Percentiles rank a stretch among this genome's conserved stretches.
phyloP scores from a whole-genome alignment of 2,113 vertebrate genomes.

The Vombatus ursinus region DNA sequence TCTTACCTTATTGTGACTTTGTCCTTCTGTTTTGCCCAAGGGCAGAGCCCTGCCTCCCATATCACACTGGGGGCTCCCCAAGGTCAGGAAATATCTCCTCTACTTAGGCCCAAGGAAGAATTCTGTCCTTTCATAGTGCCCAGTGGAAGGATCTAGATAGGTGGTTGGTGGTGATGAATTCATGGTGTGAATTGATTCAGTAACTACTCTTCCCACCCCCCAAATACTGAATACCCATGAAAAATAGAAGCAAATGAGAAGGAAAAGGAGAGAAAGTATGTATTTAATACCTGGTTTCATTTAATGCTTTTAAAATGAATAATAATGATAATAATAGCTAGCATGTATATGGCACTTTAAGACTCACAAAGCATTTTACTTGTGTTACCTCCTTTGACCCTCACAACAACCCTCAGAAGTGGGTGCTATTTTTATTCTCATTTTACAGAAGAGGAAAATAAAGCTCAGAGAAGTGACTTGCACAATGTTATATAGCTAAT shows the following conservation, averaged over 20 bases:
- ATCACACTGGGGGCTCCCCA: not conserved
- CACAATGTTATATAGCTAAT: not conserved
- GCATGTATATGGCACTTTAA: not conserved
- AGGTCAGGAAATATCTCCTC: not conserved
- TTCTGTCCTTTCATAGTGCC: not conserved
- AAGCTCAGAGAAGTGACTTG: not conserved
- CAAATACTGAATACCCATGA: not conserved
- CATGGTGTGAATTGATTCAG: not conserved
- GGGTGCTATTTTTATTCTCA: not conserved
- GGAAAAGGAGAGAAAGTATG: not conserved
- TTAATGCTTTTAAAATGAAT: not conserved
- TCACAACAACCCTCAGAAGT: not conserved
- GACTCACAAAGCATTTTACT: too few species aligned
- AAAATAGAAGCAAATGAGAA: not conserved
- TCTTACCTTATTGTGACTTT: not conserved
- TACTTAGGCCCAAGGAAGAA: not conserved
- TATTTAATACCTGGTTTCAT: not conserved
- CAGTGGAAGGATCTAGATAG: not conserved
- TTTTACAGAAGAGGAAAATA: not conserved
- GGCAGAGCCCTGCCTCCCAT: not conserved
- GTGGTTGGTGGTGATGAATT: not conserved
- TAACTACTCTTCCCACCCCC: not conserved
- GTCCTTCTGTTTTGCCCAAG: not conserved
- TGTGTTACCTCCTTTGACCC: not conserved
- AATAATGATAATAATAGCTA: not conserved